These are phyloP conservation scores for Beroe ovata DNA, from an alignment of 37 sponge, comb jelly and placozoan genomes.

Conservation along the genomic window DNA sequence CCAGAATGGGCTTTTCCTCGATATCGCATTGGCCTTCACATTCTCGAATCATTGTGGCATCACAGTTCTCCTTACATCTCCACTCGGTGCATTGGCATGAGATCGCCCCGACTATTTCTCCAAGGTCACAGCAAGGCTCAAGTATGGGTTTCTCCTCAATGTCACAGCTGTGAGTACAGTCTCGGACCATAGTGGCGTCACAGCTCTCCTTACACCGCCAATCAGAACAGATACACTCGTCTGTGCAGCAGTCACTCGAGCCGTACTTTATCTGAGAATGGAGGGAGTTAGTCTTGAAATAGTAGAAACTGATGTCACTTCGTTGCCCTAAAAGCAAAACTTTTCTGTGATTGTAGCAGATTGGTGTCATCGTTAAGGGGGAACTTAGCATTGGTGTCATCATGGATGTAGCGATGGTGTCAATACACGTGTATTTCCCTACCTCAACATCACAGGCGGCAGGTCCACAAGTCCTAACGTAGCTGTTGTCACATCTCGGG, in stretches of 20 bases:
- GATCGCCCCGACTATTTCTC: too few relatives aligned
- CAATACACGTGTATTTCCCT: too few relatives aligned
- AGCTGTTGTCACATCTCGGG: slow-evolving; percentile 22
- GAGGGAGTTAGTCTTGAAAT: too few relatives aligned
- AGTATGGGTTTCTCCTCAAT: slow-evolving; percentile 50
- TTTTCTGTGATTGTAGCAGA: too few relatives aligned
- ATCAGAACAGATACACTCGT: slow-evolving; percentile 1
- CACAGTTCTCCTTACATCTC: slow-evolving; percentile 47
- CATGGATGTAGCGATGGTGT: too few relatives aligned
- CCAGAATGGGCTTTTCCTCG: slow-evolving; percentile 31
- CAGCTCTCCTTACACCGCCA: slow-evolving; percentile 55
- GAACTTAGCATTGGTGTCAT: too few relatives aligned
- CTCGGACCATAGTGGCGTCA: slow-evolving; percentile 55
- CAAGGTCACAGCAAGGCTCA: slow-evolving; percentile 26
- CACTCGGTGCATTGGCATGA: slow-evolving; percentile 29
- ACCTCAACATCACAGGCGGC: slow-evolving; percentile 38
- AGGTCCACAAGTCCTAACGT: slow-evolving; percentile 16
- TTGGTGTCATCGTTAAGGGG: too few relatives aligned
- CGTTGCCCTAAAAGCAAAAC: too few relatives aligned
- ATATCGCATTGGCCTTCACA: slow-evolving; percentile 35
- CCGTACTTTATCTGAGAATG: not conserved
- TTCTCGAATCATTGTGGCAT: slow-evolving; percentile 43
- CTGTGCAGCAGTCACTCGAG: not conserved
- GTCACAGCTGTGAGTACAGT: not conserved
- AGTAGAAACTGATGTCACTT: too few relatives aligned